Conservation (phyloP, 2,113 vertebrate genomes). For the Ariopsis seemanni region DNA sequence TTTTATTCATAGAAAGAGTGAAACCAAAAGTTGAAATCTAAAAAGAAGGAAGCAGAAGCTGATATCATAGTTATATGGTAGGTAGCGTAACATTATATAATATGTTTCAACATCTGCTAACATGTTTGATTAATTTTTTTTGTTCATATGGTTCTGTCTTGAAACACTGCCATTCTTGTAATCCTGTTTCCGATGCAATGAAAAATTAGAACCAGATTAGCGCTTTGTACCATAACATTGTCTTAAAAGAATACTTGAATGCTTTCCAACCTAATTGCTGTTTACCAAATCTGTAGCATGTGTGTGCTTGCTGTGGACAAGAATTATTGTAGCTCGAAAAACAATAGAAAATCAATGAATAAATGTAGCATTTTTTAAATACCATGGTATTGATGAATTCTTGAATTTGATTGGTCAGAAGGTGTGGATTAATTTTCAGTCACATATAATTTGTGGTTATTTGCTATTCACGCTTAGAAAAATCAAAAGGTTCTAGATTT, state of each 20-base stretch:
- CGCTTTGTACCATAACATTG: neutral
- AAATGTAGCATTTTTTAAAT: neutral
- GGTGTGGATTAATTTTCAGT: neutral
- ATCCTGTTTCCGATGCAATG: neutral
- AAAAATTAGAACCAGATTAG: conserved; percentile 4
- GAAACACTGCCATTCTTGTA: neutral
- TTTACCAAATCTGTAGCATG: conserved; percentile 9
- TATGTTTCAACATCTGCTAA: neutral
- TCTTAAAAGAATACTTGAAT: neutral
- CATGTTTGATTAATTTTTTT: neutral
- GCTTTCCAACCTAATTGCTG: neutral
- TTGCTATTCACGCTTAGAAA: neutral
- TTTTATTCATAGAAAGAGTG: neutral
- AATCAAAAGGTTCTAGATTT: neutral
- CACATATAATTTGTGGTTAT: neutral
- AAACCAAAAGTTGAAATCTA: neutral
- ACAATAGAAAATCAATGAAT: neutral
- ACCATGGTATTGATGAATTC: neutral
- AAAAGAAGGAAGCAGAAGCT: neutral
- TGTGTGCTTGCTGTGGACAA: neutral
- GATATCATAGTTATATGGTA: neutral
- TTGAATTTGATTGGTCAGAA: neutral
- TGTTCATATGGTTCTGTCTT: neutral
- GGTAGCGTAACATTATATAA: no score
- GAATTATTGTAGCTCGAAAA: neutral